These are phyloP conservation scores for Triplophysa tibetana DNA, from an alignment of 2,113 vertebrate species.

Conservation along the genomic window DNA sequence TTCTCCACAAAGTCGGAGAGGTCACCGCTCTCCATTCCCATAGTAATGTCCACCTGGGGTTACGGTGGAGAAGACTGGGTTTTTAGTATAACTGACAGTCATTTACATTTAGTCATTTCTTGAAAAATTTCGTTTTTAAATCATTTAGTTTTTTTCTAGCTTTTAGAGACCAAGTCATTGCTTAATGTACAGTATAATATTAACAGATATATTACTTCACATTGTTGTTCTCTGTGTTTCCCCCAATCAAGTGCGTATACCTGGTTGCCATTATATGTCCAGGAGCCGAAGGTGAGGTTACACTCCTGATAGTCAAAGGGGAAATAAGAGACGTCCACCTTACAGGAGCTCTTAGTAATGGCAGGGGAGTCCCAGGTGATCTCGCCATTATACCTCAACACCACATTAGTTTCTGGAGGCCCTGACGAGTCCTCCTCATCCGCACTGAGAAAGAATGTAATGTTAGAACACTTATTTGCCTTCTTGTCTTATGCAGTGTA, in stretches of 20 bases:
- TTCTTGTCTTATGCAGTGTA: neutral
- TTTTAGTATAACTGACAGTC: neutral
- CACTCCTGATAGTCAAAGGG: conserved; percentile 94
- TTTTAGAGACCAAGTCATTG: no score
- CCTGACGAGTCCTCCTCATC: conserved; percentile 88
- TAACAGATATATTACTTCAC: no score
- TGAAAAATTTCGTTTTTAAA: no score
- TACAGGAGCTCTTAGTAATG: conserved; percentile 95
- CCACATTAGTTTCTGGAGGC: conserved; percentile 89
- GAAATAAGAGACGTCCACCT: conserved; percentile 95
- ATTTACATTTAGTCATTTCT: no score
- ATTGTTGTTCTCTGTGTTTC: no score
- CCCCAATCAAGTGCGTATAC: conserved; percentile 59
- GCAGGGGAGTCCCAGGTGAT: conserved; percentile 95
- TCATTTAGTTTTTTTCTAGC: no score
- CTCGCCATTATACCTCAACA: conserved; percentile 89
- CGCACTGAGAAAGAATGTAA: conserved; percentile 72
- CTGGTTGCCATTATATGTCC: conserved; percentile 99
- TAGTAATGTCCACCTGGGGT: conserved; percentile 78
- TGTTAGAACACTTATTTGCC: no score
- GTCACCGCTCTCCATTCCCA: conserved; percentile 87
- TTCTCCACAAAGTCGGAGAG: conserved; percentile 95
- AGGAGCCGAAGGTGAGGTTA: conserved; percentile 96
- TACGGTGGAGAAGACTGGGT: neutral
- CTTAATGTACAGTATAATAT: no score